Base-by-base conservation (phyloP, 2,797 vertebrate genomes). In the Pseudochirops corinnae region DNA sequence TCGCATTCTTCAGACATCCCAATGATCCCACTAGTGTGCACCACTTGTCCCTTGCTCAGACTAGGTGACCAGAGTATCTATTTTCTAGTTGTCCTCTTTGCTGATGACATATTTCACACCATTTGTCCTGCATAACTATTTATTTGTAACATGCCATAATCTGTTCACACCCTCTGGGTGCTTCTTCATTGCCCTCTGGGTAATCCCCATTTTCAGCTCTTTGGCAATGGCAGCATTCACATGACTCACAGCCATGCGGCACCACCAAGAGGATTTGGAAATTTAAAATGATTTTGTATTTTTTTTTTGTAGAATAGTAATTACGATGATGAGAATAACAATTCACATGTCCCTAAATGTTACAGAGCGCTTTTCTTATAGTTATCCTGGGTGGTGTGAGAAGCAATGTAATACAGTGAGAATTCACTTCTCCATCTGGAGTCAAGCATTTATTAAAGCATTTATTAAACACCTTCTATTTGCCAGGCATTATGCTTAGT, bases 141-240 rank as follows among this genome's bases (percentile, higher is more conserved):
- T 39, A 82, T 82, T 82, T 82, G 74, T 82, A 82, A 87, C 74
- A 87, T 87, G 74, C 74, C 74, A 87, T 87, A 50, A 87, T 87
- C 74, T 87, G 74, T 87, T 87, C 74, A 87, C 74, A 87, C 74
- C 74, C 74, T 87, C 74, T 46, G 74, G 74, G 39, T 46, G 74
- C 39, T 39, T 50, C 74, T 87, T 87, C 74, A 50, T 46, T 46
- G 39, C 74, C 39, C 74, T 87, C 46, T 87, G 74, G 39, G 39
- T 87, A 87, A 87, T 87, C 74, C 74, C 26, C 6, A 24, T 39
- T 46, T 46, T 87, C n/a, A 87, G 39, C 9, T 87, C 39, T 87
- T 50, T 46, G 74, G 74, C 21, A 2, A 46, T 1, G 39, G 39
- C 33, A 46, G 39, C 4, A 1, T 87, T 87, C 74, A 24, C 74